Evolutionary conservation across 1,140 invertebrate species (phyloP), one percentile per base, ranked within the genome.

Genomic region (Asobara japonica): DNA sequence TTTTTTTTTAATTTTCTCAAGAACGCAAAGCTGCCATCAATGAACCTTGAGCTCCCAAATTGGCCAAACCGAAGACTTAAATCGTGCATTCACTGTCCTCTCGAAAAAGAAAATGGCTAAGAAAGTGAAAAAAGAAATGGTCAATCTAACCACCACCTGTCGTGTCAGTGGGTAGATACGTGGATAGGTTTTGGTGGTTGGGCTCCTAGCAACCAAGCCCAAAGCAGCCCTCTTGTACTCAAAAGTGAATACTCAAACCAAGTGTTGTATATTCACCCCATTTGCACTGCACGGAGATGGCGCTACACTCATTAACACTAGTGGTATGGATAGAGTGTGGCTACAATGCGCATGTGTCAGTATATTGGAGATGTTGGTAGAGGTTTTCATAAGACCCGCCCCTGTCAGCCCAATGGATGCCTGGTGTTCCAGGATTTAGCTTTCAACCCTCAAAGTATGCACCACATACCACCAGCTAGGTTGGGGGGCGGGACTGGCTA

Each of bases 291-390:
- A 29, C 18, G 56, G 70, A 72, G 70, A 72, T 72, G 70, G 70
- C 70, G 70, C 64, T 72, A 60, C 56, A 51, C 62, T 72, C 70
- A 72, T 72, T 72, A 72, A 64, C 64, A 72, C 70, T 0, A 60
- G 11, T 16, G n/a, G n/a, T n/a, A n/a, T n/a, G n/a, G 31, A 51
- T 29, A 29, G 25, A 27, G 8, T 29, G 31, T 11, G 11, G 8
- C 20, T 27, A 5, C 16, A 22, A 4, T 33, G 60, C 60, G 60
- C 60, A 62, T 62, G 60, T 62, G 60, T 31, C n/a, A 31, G 4
- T 6, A 62, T 16, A 18, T 62, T 31, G 60, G 29, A 62, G 16
- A 62, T 30, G 29, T 18, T 31, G 29, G 29, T 30, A 31, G 29
- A 62, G 27, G 27, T 62, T 22, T 62, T 20, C 60, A 31, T 18